Conservation (phyloP, 2,797 vertebrate genomes). For the Capromys pilorides region DNA sequence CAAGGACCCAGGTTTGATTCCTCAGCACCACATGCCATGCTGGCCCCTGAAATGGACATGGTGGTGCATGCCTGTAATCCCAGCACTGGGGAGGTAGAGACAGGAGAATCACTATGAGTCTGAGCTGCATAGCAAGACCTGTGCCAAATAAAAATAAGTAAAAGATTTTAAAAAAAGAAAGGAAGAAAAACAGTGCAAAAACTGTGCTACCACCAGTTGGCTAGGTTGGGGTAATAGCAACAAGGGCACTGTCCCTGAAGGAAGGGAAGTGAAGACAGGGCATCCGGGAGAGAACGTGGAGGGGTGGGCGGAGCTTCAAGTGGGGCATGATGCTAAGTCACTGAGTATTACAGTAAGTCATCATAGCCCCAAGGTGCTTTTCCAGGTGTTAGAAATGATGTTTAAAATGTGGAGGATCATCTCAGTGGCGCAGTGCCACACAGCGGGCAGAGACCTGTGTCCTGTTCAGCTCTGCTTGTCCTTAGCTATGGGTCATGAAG, state of each 20-base stretch:
- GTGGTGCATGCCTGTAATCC: too few species aligned
- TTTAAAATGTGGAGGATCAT: conserved; percentile 32
- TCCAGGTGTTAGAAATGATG: conserved; percentile 31
- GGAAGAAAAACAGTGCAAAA: neutral
- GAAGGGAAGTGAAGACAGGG: neutral
- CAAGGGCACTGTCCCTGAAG: neutral
- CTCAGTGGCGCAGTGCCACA: neutral
- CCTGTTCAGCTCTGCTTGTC: neutral
- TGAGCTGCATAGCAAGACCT: too few species aligned
- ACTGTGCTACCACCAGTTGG: neutral
- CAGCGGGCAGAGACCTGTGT: neutral
- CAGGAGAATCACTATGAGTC: too few species aligned
- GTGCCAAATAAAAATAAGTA: too few species aligned
- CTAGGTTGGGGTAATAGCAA: neutral
- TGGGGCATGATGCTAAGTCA: neutral
- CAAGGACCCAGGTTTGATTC: too few species aligned
- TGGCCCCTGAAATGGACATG: too few species aligned
- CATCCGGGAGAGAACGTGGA: neutral
- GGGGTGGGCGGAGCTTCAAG: neutral
- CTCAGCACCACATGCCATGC: too few species aligned
- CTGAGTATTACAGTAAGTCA: neutral
- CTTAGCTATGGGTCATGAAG: neutral
- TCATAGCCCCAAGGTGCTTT: neutral
- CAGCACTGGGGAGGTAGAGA: too few species aligned
- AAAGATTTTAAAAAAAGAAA: too few species aligned